phyloP scores from a whole-genome alignment of 2,888 invertebrate species.

The Diarsia mendica region DNA sequence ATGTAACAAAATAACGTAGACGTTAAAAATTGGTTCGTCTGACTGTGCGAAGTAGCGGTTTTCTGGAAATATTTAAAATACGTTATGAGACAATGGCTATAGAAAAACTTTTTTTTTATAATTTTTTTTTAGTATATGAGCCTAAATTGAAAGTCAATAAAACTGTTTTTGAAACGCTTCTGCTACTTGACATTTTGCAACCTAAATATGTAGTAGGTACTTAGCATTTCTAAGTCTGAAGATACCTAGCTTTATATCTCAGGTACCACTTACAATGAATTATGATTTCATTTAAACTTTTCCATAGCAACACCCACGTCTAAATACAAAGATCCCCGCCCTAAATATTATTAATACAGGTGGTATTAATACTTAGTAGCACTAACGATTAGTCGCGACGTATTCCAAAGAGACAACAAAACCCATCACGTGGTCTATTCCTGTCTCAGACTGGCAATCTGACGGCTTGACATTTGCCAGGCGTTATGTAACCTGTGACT shows the following conservation, averaged over 20 bases:
- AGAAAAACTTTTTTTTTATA: no score
- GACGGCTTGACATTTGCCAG: slow-evolving; percentile 68
- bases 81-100: no score
- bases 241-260: neutral
- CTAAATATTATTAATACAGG: slow-evolving; percentile 58
- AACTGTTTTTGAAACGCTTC: neutral
- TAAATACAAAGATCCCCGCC: slow-evolving; percentile 31
- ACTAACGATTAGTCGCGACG: slow-evolving; percentile 49
- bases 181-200: neutral
- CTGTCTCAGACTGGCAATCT: slow-evolving; percentile 55
- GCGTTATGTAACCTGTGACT: slow-evolving; percentile 43
- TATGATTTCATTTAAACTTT: slow-evolving; percentile 3
- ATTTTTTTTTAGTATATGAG: neutral
- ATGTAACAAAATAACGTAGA: slow-evolving; percentile 5
- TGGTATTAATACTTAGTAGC: slow-evolving; percentile 52
- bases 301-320: slow-evolving; percentile 21
- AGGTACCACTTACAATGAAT: neutral
- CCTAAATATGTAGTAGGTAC: neutral
- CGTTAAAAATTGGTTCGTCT: neutral
- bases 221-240: neutral
- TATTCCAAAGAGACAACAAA: slow-evolving; percentile 68
- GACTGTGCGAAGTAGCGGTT: neutral
- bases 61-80: neutral
- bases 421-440: slow-evolving; percentile 65
- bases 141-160: neutral